Evolutionary conservation across 1,140 invertebrate species (phyloP).

Genomic region (Pogonus chalceus): DNA sequence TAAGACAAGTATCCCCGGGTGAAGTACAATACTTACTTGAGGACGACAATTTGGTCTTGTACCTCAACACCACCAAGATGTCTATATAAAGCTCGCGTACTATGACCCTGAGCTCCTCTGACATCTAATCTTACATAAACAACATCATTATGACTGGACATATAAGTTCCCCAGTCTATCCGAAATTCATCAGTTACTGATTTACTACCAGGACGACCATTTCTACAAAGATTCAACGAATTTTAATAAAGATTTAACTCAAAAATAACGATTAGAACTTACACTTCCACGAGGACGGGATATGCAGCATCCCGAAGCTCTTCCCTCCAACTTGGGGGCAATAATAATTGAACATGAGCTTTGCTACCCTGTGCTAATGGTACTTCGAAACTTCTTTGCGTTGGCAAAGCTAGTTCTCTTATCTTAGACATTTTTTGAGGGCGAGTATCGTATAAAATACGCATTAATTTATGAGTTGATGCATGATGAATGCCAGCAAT

Average conservation of each 20-base stretch:
- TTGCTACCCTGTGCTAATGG: constrained; percentile 64
- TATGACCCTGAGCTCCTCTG: constrained; percentile 71
- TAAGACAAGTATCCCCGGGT: not conserved
- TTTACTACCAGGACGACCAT: constrained; percentile 81
- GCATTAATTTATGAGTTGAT: constrained; percentile 56
- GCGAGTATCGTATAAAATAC: constrained; percentile 64
- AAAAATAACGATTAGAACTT: constrained; percentile 28
- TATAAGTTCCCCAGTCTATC: constrained; percentile 86
- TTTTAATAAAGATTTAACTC: not conserved
- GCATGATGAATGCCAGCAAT: constrained; percentile 64
- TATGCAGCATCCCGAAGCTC: constrained; percentile 74
- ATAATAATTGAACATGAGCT: constrained; percentile 66
- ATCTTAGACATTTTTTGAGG: constrained; percentile 51
- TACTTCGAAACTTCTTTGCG: constrained; percentile 64
- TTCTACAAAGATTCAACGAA: constrained; percentile 44
- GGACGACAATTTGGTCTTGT: constrained; percentile 75
- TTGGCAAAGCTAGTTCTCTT: constrained; percentile 61
- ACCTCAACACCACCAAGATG: constrained; percentile 78
- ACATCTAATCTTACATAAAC: constrained; percentile 85
- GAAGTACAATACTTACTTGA: constrained; percentile 45
- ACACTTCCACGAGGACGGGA: constrained; percentile 75
- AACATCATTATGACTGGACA: constrained; percentile 83
- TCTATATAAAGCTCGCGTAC: constrained; percentile 65
- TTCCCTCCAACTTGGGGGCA: constrained; percentile 73
- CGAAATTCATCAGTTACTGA: constrained; percentile 75